Evolutionary conservation across 2,888 invertebrate species (phyloP).

Genomic region (Palloptera scutellata): DNA sequence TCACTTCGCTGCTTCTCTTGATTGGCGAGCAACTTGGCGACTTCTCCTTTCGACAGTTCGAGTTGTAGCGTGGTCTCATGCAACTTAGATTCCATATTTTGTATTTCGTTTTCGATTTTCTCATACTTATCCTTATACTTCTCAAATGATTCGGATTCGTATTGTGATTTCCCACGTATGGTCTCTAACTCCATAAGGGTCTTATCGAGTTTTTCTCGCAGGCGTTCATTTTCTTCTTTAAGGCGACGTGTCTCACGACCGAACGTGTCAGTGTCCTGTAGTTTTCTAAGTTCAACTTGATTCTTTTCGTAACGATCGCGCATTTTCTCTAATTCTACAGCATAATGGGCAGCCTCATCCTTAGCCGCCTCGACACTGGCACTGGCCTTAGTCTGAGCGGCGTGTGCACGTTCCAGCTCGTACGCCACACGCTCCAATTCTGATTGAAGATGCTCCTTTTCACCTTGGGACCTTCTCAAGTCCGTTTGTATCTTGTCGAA

Average conservation of each 20-base stretch:
- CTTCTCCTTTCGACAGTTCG: conserved; percentile 81
- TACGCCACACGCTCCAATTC: conserved; percentile 86
- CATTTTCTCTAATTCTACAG: conserved; percentile 88
- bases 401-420: conserved; percentile 85
- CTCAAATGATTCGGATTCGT: conserved; percentile 76
- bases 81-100: conserved; percentile 77
- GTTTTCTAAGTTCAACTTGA: conserved; percentile 81
- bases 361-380: conserved; percentile 87
- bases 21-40: conserved; percentile 74
- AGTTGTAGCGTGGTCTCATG: conserved; percentile 84
- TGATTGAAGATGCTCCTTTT: conserved; percentile 84
- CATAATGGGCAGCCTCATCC: conserved; percentile 86
- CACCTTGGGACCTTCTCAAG: conserved; percentile 80
- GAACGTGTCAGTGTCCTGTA: conserved; percentile 82
- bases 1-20: conserved; percentile 84
- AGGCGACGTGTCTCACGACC: conserved; percentile 82
- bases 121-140: conserved; percentile 81
- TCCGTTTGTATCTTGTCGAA: conserved; percentile 90
- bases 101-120: conserved; percentile 76
- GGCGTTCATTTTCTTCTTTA: conserved; percentile 81
- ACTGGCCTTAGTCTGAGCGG: conserved; percentile 85
- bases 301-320: conserved; percentile 90
- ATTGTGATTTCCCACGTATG: conserved; percentile 81
- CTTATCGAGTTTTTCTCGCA: conserved; percentile 82
- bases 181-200: conserved; percentile 81